These are phyloP conservation scores for Craterocephalus amniculus DNA, from an alignment of 2,797 vertebrate genomes.

Conservation along the genomic window DNA sequence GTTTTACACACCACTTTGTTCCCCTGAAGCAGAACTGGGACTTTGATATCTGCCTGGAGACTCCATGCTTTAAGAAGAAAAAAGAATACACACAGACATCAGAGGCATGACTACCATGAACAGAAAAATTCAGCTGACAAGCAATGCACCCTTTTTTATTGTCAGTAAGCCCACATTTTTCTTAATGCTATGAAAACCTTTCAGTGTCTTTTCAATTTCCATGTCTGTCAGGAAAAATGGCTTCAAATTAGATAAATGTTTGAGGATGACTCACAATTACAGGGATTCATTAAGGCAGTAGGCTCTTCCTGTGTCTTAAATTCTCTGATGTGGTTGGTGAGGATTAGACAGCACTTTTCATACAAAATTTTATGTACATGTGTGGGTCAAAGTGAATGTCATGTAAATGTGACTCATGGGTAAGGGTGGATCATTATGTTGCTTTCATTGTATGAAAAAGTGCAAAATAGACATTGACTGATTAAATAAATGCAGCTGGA, in stretches of 20 bases:
- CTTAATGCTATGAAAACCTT: neutral
- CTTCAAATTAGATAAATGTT: neutral
- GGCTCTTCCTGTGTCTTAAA: neutral
- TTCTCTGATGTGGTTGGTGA: too few relatives aligned
- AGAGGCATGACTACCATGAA: neutral
- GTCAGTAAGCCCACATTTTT: neutral
- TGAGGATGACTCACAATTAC: neutral
- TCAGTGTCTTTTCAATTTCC: neutral
- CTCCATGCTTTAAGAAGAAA: slow-evolving; percentile 60
- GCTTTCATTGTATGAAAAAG: too few relatives aligned
- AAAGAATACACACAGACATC: neutral
- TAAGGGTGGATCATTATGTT: too few relatives aligned
- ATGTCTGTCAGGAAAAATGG: neutral
- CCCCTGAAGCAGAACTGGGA: slow-evolving; percentile 40
- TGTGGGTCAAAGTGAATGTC: too few relatives aligned
- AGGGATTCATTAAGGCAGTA: neutral
- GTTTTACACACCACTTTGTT: slow-evolving; percentile 54
- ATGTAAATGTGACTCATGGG: too few relatives aligned
- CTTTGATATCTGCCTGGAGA: slow-evolving; percentile 58
- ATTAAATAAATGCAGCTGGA: neutral
- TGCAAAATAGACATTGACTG: too few relatives aligned
- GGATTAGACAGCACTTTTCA: too few relatives aligned
- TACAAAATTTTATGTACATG: too few relatives aligned
- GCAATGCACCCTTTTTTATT: neutral
- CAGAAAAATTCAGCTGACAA: neutral